A percentile compares a stretch with the other conserved stretches of the same genome.
Evolutionary conservation across 1,140 invertebrate genomes (phyloP).

Genomic region (Radopholus similis): DNA sequence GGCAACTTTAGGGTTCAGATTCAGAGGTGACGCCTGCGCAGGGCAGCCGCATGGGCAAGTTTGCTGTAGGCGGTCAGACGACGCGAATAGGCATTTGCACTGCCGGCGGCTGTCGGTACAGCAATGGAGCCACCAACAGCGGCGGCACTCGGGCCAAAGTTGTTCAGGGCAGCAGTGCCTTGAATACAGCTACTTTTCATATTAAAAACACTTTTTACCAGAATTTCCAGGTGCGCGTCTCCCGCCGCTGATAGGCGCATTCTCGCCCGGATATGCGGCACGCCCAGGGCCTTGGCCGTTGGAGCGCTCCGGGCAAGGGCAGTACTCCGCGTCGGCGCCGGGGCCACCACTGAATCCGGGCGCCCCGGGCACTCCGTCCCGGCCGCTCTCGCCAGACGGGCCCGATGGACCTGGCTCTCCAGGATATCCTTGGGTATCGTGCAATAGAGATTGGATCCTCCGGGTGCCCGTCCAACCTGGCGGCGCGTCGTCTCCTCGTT

Average conservation of each 20-base stretch:
- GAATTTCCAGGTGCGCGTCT: background rate
- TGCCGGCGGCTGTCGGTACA: background rate
- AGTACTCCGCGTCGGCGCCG: constrained; percentile 37
- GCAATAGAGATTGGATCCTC: background rate
- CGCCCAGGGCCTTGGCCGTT: constrained; percentile 3
- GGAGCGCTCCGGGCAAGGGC: constrained; percentile 29
- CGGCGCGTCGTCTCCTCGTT: constrained; percentile 35
- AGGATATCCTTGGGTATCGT: constrained; percentile 15
- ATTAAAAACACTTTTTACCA: background rate
- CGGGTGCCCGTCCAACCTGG: constrained; percentile 9
- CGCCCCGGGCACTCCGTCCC: constrained; percentile 23
- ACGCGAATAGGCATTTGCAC: background rate
- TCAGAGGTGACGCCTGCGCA: constrained; percentile 28
- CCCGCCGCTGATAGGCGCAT: background rate
- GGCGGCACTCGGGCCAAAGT: no score
- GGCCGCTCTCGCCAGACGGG: constrained; percentile 27
- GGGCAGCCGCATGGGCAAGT: constrained; percentile 30
- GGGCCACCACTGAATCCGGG: constrained; percentile 5
- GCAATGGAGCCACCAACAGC: no score
- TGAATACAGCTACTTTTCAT: no score
- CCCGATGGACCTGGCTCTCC: constrained; percentile 30
- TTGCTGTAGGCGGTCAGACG: constrained; percentile 31
- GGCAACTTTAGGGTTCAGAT: no score
- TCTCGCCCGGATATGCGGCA: background rate
- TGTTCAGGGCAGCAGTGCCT: no score